These are phyloP conservation scores for Cryptus armator DNA, from an alignment of 2,888 invertebrate species.

Conservation along the genomic window DNA sequence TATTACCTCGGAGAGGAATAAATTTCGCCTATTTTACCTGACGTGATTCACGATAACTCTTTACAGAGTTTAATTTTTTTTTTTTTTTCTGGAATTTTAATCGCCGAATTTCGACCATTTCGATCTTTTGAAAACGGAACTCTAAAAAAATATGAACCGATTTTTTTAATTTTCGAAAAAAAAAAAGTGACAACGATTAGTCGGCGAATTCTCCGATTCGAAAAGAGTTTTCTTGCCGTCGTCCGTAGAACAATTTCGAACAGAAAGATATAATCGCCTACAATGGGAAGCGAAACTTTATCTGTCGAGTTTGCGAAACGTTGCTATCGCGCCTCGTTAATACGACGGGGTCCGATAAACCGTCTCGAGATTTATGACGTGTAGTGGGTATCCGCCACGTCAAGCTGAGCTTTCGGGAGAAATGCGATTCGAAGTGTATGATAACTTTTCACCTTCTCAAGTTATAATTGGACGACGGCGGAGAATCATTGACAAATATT, in stretches of 20 bases:
- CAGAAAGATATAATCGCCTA: neutral
- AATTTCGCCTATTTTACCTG: conserved; percentile 11
- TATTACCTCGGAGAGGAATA: conserved; percentile 33
- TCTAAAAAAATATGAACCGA: no score
- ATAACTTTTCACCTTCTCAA: conserved; percentile 22
- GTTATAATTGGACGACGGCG: conserved; percentile 49
- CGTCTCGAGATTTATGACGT: conserved; percentile 18
- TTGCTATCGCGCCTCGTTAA: conserved; percentile 33
- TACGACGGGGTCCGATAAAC: conserved; percentile 24
- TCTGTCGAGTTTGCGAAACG: conserved; percentile 41
- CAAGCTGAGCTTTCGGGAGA: conserved; percentile 19
- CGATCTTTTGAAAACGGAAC: no score
- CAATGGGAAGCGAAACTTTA: conserved; percentile 25
- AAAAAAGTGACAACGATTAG: no score
- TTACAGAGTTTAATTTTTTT: neutral
- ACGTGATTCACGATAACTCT: conserved; percentile 10
- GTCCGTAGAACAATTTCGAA: neutral
- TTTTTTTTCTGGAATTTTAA: neutral
- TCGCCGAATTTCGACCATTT: neutral
- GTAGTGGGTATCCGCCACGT: neutral
- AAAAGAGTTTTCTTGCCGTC: conserved; percentile 24
- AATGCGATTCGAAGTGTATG: neutral
- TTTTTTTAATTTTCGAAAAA: no score
- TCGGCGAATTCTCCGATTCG: neutral
- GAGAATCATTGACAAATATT: neutral